phyloP scores from a whole-genome alignment of 2,888 invertebrate species.

The Axea sp. region DNA sequence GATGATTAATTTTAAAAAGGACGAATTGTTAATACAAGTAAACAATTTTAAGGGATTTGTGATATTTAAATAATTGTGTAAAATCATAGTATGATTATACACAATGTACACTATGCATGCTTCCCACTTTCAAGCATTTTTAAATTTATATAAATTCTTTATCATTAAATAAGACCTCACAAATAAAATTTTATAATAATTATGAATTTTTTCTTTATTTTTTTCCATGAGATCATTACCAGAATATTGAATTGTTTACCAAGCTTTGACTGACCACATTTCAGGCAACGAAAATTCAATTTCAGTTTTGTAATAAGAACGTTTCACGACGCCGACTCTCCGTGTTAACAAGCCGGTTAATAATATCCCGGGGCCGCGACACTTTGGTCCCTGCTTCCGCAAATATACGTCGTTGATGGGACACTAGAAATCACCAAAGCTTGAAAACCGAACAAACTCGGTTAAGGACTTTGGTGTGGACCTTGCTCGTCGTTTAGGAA shows the following conservation, averaged over 20 bases:
- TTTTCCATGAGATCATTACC: no score
- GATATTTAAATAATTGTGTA: no score
- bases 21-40: no score
- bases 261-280: conserved; percentile 70
- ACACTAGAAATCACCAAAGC: conserved; percentile 72
- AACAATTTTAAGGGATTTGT: no score
- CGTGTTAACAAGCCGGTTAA: conserved; percentile 73
- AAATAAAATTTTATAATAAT: no score
- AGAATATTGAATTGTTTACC: conserved; percentile 64
- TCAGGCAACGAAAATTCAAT: conserved; percentile 72
- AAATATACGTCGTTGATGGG: conserved; percentile 60
- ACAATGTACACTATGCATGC: no score
- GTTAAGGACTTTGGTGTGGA: conserved; percentile 71
- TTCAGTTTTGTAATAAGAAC: conserved; percentile 74
- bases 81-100: no score
- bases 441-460: conserved; percentile 77
- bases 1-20: no score
- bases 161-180: no score
- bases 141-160: no score
- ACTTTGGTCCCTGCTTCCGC: conserved; percentile 63
- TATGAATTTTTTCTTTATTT: no score
- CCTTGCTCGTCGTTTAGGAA: conserved; percentile 46
- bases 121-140: no score
- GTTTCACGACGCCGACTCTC: conserved; percentile 69
- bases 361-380: conserved; percentile 72